phyloP scores from a whole-genome alignment of 2,113 vertebrate genomes.

The Amphilophus citrinellus region DNA sequence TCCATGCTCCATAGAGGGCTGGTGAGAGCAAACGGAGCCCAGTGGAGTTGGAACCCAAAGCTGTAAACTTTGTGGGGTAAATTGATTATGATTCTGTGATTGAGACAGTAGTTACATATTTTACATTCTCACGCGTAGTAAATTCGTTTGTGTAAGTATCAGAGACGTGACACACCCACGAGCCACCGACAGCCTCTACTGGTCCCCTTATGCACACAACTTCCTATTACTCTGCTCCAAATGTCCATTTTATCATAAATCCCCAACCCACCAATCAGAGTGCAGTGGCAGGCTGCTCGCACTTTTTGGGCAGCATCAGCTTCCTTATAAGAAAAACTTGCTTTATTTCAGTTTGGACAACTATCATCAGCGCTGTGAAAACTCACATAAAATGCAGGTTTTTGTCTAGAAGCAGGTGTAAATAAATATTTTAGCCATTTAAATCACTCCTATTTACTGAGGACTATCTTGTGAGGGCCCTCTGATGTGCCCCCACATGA shows the following conservation, averaged over 20 bases:
- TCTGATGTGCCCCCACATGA: too few species aligned
- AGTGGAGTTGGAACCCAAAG: not conserved
- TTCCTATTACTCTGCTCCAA: not conserved
- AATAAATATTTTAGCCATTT: not conserved
- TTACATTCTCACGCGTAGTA: not conserved
- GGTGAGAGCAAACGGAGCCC: not conserved
- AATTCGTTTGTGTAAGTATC: not conserved
- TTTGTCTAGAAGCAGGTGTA: not conserved
- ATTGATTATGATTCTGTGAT: too few species aligned
- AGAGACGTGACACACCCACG: not conserved
- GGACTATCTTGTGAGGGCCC: too few species aligned
- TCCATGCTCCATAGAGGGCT: not conserved
- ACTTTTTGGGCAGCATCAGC: too few species aligned
- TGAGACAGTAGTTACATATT: not conserved
- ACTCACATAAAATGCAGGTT: not conserved
- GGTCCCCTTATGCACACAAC: not conserved
- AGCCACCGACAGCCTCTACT: not conserved
- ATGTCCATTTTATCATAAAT: not conserved
- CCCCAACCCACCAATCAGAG: not conserved
- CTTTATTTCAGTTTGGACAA: not conserved
- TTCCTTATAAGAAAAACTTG: too few species aligned
- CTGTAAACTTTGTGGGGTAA: not conserved
- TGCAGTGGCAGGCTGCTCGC: not conserved
- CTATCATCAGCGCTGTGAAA: too few species aligned
- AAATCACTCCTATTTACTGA: too few species aligned